These are phyloP conservation scores for Acanthurus leucopareius DNA, from an alignment of 2,797 vertebrate species.

Conservation along the genomic window DNA sequence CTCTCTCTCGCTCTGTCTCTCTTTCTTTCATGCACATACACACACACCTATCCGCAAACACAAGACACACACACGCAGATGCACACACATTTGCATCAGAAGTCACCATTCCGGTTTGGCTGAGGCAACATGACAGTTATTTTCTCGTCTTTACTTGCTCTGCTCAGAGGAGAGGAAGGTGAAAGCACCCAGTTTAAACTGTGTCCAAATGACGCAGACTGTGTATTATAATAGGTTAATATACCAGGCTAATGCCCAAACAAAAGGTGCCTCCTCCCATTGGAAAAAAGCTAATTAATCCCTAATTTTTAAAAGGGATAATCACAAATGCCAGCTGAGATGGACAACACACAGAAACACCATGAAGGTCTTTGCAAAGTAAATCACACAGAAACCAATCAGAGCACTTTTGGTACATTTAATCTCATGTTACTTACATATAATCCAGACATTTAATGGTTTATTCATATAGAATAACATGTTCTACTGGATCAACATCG, in stretches of 20 bases:
- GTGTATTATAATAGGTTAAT: not conserved
- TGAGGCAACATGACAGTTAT: slow-evolving; percentile 78
- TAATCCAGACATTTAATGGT: not conserved
- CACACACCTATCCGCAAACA: slow-evolving; percentile 5
- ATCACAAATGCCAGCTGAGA: not conserved
- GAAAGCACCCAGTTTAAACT: slow-evolving; percentile 49
- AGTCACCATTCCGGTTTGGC: slow-evolving; percentile 76
- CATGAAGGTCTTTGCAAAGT: not conserved
- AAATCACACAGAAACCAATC: not conserved
- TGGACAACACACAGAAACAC: not conserved
- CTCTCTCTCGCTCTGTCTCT: not conserved
- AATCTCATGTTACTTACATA: not conserved
- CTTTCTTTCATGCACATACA: not conserved
- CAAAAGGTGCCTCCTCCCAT: slow-evolving; percentile 38
- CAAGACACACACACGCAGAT: not conserved
- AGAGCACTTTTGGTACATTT: not conserved
- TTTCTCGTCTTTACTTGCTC: slow-evolving; percentile 79
- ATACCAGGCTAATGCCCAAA: not conserved
- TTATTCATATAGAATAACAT: not conserved
- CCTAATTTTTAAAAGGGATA: not conserved
- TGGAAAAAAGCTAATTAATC: slow-evolving; percentile 32
- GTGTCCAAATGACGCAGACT: not conserved
- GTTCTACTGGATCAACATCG: not conserved
- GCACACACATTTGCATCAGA: slow-evolving; percentile 17
- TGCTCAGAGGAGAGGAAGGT: slow-evolving; percentile 66